Evolutionary conservation across 2,797 vertebrate genomes (phyloP).

Genomic region (Eremophila alpestris): DNA sequence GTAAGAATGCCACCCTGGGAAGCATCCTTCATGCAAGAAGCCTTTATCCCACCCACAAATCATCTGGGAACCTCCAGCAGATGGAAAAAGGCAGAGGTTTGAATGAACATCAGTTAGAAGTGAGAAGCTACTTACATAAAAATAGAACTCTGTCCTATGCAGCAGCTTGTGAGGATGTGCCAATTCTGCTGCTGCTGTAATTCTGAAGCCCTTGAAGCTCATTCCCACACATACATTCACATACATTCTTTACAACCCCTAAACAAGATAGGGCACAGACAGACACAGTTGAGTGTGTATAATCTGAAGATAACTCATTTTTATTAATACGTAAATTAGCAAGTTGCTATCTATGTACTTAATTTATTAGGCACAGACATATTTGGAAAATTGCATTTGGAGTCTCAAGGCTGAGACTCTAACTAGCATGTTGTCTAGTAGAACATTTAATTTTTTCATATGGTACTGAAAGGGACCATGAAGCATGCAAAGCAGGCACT

Average conservation of each 20-base stretch:
- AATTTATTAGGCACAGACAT: not conserved
- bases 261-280: not conserved
- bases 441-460: not conserved
- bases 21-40: not conserved
- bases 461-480: not conserved
- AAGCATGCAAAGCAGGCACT: not conserved
- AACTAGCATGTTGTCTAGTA: not conserved
- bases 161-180: not conserved
- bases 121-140: not conserved
- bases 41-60: not conserved
- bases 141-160: not conserved
- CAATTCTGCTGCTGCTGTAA: not conserved
- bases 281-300: not conserved
- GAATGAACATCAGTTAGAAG: not conserved
- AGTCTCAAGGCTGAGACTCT: not conserved
- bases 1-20: not conserved
- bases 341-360: not conserved
- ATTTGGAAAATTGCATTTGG: not conserved
- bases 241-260: not conserved
- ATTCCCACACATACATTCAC: not conserved
- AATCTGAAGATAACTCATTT: not conserved
- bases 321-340: conserved; percentile 5
- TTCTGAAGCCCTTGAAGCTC: not conserved
- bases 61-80: not conserved
- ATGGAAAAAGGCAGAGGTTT: not conserved